Conservation (phyloP, 2,888 invertebrate species). For the Andrena minutula region DNA sequence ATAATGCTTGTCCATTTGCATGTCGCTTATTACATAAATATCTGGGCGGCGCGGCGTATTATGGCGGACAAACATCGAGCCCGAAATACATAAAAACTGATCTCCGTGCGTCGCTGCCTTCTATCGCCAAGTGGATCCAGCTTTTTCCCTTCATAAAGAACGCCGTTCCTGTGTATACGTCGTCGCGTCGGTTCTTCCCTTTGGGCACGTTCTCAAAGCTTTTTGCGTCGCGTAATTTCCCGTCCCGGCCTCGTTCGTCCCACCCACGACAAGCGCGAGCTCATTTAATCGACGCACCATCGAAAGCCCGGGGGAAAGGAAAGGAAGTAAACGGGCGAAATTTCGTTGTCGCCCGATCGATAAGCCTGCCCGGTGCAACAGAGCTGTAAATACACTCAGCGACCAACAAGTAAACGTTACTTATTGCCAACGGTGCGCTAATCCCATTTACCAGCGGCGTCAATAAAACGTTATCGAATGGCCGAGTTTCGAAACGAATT, state of each 20-base stretch:
- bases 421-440: too few relatives aligned
- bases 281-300: slow-evolving; percentile 1
- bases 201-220: slow-evolving; percentile 22
- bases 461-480: too few relatives aligned
- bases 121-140: slow-evolving; percentile 23
- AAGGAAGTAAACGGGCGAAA: neutral
- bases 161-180: slow-evolving; percentile 7
- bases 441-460: too few relatives aligned
- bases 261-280: neutral
- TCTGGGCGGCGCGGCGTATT: slow-evolving; percentile 15
- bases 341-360: too few relatives aligned
- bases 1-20: slow-evolving; percentile 47
- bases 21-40: slow-evolving; percentile 51
- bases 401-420: too few relatives aligned
- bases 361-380: too few relatives aligned
- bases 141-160: slow-evolving; percentile 13
- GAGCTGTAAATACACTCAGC: too few relatives aligned
- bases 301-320: neutral
- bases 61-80: slow-evolving; percentile 17
- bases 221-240: slow-evolving; percentile 27
- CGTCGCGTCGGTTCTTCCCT: neutral
- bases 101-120: slow-evolving; percentile 17
- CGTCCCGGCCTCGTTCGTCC: neutral
- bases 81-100: slow-evolving; percentile 22
- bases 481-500: too few relatives aligned